These are phyloP conservation scores for Pteruthius melanotis DNA, from an alignment of 2,113 vertebrate genomes.

Conservation along the genomic window DNA sequence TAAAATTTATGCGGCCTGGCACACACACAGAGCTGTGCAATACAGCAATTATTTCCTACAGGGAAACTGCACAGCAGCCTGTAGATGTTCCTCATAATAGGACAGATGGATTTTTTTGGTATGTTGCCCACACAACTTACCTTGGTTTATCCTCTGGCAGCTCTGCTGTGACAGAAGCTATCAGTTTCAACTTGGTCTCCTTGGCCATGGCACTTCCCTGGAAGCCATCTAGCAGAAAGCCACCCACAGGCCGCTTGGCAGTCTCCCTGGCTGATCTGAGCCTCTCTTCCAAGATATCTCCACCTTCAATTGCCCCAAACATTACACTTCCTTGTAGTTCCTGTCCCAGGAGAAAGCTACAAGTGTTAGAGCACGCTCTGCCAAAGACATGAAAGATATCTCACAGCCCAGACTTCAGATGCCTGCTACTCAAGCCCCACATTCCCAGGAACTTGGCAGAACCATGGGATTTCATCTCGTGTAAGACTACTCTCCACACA, in stretches of 20 bases:
- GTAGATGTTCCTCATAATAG: neutral
- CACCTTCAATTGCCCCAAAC: constrained; percentile 92
- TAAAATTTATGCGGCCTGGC: neutral
- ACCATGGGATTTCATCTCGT: neutral
- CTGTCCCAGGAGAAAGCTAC: constrained; percentile 66
- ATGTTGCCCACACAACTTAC: constrained; percentile 58
- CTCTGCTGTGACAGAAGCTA: constrained; percentile 81
- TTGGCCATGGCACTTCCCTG: constrained; percentile 75
- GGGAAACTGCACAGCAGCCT: neutral
- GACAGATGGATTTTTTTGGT: neutral
- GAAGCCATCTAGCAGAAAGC: constrained; percentile 93
- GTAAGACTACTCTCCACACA: neutral
- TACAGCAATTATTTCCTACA: neutral
- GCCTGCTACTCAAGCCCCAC: neutral
- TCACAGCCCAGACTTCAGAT: neutral
- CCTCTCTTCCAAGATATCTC: constrained; percentile 89
- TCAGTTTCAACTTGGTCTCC: constrained; percentile 81
- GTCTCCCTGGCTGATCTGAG: constrained; percentile 91
- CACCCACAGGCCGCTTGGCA: constrained; percentile 90
- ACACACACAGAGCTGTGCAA: neutral
- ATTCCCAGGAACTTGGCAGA: neutral
- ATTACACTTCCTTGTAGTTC: constrained; percentile 80
- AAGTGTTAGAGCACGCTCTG: neutral
- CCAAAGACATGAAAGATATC: neutral
- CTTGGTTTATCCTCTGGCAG: constrained; percentile 94